phyloP scores from a whole-genome alignment of 2,797 vertebrate species.

The Garrulus glandarius region DNA sequence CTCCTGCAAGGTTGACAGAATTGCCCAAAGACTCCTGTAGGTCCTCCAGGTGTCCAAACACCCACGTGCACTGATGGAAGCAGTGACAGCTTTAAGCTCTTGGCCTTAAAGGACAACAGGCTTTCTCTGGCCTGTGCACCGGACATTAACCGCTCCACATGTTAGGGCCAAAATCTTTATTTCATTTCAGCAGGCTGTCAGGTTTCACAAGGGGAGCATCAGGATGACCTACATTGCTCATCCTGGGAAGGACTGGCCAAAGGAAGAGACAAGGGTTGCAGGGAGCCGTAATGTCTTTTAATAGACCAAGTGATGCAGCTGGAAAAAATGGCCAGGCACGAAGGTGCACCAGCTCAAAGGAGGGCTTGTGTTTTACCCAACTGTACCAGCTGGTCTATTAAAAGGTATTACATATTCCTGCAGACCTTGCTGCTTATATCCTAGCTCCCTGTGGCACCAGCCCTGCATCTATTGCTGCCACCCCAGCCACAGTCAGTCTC shows the following conservation, averaged over 20 bases:
- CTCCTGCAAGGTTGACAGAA: not conserved
- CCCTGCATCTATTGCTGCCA: not conserved
- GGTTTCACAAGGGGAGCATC: not conserved
- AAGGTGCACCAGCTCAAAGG: slow-evolving; percentile 27
- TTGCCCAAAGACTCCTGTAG: not conserved
- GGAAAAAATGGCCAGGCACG: slow-evolving; percentile 7
- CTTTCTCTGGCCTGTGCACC: not conserved
- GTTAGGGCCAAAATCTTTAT: not conserved
- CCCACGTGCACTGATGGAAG: not conserved
- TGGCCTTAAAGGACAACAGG: not conserved
- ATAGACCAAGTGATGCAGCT: slow-evolving; percentile 37
- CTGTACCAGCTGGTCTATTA: not conserved
- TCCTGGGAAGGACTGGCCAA: not conserved
- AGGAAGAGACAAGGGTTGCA: not conserved
- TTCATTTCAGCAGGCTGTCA: not conserved
- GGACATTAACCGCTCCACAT: not conserved
- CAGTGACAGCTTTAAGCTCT: not conserved
- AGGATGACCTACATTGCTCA: not conserved
- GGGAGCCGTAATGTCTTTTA: not conserved
- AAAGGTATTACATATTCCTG: slow-evolving; percentile 5
- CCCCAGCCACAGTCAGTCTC: not conserved
- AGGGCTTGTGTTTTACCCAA: not conserved
- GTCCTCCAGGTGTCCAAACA: not conserved
- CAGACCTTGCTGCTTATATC: not conserved
- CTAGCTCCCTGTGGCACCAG: not conserved